Evolutionary conservation across 2,888 invertebrate genomes (phyloP).

Genomic region (Monopis laevigella): DNA sequence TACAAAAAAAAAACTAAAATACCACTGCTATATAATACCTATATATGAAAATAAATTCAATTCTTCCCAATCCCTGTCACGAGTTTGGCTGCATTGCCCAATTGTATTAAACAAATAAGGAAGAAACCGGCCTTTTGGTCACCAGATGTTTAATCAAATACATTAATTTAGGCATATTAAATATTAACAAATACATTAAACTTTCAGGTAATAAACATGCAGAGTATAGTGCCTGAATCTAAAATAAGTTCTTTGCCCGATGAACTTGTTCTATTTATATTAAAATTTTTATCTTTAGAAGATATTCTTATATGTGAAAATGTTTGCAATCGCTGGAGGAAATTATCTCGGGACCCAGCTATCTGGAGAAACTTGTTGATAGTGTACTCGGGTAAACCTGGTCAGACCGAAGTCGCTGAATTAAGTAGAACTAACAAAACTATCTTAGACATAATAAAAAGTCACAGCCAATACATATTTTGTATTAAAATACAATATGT

Average conservation of each 20-base stretch:
- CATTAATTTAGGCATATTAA: no score
- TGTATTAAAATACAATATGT: constrained; percentile 48
- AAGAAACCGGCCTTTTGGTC: no score
- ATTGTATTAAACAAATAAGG: no score
- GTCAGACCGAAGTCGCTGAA: no score
- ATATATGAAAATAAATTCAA: no score
- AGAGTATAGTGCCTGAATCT: neutral
- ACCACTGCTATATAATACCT: no score
- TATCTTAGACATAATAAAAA: constrained; percentile 34
- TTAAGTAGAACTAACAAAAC: constrained; percentile 35
- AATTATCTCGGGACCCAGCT: constrained; percentile 33
- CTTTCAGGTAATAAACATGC: no score
- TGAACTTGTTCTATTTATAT: constrained; percentile 46
- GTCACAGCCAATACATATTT: constrained; percentile 37
- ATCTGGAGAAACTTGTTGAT: constrained; percentile 42
- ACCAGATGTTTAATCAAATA: no score
- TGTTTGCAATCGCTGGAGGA: constrained; percentile 46
- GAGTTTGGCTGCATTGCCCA: no score
- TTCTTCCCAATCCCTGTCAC: no score
- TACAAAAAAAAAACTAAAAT: no score
- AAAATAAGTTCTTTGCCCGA: constrained; percentile 40
- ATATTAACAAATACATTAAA: no score
- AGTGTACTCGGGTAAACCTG: constrained; percentile 45
- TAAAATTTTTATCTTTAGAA: constrained; percentile 42
- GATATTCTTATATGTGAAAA: constrained; percentile 38